Evolutionary conservation across 2,797 vertebrate species (phyloP).

Genomic region (Margarornis squamiger): DNA sequence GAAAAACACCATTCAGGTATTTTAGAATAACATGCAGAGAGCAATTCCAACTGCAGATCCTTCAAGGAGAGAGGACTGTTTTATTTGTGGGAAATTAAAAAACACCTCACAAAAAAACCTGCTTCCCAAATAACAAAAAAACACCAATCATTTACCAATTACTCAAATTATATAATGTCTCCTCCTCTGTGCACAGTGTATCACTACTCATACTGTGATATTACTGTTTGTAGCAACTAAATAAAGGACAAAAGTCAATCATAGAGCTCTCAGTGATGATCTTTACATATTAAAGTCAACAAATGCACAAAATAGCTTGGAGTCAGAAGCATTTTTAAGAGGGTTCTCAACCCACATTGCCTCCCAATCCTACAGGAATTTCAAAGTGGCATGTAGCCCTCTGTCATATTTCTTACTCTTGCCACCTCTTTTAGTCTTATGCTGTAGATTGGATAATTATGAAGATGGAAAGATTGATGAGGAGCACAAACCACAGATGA

Average conservation of each 20-base stretch:
- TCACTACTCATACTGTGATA: rapidly evolving
- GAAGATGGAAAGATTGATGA: not conserved
- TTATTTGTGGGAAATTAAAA: not conserved
- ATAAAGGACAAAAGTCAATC: not conserved
- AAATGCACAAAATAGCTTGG: not conserved
- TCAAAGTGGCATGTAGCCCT: not conserved
- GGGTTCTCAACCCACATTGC: not conserved
- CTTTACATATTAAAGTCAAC: not conserved
- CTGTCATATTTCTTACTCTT: not conserved
- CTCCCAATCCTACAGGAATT: not conserved
- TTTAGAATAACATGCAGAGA: not conserved
- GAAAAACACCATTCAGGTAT: not conserved
- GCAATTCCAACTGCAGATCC: not conserved
- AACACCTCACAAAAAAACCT: not conserved
- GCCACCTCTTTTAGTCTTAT: not conserved
- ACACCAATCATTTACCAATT: not conserved
- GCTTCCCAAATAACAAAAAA: not conserved
- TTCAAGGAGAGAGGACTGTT: not conserved
- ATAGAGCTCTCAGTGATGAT: not conserved
- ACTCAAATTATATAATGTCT: not conserved
- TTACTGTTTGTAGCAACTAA: not conserved
- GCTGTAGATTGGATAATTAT: not conserved
- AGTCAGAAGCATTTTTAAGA: not conserved
- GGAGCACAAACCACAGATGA: not conserved
- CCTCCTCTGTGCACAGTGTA: not conserved